These are phyloP conservation scores for Turritopsis rubra DNA, from an alignment of 30 jellyfish, hydroid and myxozoan genomes.

Conservation along the genomic window DNA sequence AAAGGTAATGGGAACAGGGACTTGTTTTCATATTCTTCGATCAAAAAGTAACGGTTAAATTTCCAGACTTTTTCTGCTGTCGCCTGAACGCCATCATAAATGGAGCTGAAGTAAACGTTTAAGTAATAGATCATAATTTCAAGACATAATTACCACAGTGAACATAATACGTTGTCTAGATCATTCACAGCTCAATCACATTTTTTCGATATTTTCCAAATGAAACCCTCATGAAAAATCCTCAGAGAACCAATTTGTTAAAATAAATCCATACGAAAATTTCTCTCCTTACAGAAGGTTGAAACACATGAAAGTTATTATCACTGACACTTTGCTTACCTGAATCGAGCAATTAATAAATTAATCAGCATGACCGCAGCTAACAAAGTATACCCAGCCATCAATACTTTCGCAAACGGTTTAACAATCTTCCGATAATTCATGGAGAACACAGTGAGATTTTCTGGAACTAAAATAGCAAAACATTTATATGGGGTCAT, in stretches of 20 bases:
- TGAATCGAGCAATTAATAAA: slow-evolving; percentile 9
- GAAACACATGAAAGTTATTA: not conserved
- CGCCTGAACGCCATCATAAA: not conserved
- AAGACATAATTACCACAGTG: no score
- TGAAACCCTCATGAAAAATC: no score
- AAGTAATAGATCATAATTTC: not conserved
- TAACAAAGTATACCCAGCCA: slow-evolving; percentile 8
- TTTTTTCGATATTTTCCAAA: not conserved
- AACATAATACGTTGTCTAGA: no score
- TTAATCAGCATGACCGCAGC: slow-evolving; percentile 3
- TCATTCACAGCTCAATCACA: no score
- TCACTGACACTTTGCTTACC: not conserved
- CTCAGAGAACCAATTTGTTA: no score
- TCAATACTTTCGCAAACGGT: not conserved
- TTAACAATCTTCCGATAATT: not conserved
- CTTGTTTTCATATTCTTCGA: slow-evolving; percentile 3
- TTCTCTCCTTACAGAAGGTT: not conserved
- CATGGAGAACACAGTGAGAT: not conserved
- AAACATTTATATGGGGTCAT: not conserved
- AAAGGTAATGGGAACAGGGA: not conserved
- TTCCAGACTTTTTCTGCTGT: slow-evolving; percentile 10
- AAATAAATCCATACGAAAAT: not conserved
- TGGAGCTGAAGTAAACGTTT: not conserved
- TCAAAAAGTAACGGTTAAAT: slow-evolving; percentile 1
- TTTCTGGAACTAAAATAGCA: not conserved